phyloP scores from a whole-genome alignment of 2,888 invertebrate genomes.

The Seladonia tumulorum region DNA sequence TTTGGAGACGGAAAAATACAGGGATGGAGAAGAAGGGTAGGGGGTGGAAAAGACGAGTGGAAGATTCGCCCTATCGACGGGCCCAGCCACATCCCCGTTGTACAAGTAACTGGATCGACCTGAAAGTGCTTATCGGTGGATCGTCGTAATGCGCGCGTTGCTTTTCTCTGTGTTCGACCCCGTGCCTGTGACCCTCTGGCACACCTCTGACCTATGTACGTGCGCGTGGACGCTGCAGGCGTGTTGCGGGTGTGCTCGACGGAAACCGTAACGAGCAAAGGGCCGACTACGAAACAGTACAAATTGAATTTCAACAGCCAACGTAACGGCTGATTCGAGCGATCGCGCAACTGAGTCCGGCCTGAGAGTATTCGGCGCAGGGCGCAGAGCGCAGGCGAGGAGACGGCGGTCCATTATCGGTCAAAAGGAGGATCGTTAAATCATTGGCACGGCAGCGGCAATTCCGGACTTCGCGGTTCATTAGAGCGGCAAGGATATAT shows the following conservation, averaged over 20 bases:
- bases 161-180: not conserved
- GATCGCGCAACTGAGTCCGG: conserved; percentile 59
- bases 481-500: conserved; percentile 57
- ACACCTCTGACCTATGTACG: not conserved
- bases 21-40: conserved; percentile 8
- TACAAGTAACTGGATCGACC: conserved; percentile 51
- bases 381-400: conserved; percentile 9
- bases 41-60: conserved; percentile 26
- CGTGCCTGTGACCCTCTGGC: not conserved
- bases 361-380: not conserved
- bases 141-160: not conserved
- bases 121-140: conserved; percentile 43
- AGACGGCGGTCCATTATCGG: conserved; percentile 65
- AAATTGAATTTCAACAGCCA: conserved; percentile 77
- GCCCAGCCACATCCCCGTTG: not conserved
- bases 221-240: conserved; percentile 8
- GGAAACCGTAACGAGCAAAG: conserved; percentile 70
- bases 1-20: not conserved
- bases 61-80: conserved; percentile 16
- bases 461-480: conserved; percentile 69
- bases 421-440: conserved; percentile 68
- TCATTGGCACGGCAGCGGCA: conserved; percentile 65
- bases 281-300: conserved; percentile 70
- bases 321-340: conserved; percentile 74
- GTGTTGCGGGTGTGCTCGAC: conserved; percentile 23